Conservation (phyloP, 1,140 invertebrate genomes). For the Drosophila burlai region DNA sequence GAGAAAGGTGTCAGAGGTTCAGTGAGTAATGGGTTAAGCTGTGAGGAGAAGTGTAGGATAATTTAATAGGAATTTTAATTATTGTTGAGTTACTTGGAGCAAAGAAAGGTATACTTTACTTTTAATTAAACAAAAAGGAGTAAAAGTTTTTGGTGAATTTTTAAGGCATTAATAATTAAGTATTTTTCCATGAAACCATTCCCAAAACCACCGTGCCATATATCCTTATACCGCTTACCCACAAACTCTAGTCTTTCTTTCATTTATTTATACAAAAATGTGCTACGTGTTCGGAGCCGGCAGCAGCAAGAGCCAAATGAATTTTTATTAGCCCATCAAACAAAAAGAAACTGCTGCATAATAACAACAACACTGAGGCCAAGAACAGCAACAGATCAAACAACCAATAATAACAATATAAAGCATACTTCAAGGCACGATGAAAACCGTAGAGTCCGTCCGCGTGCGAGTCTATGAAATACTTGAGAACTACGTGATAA, state of each 20-base stretch:
- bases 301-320: constrained; percentile 48
- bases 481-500: constrained; percentile 76
- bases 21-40: not conserved
- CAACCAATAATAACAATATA: constrained; percentile 69
- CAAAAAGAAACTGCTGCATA: constrained; percentile 77
- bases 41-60: not conserved
- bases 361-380: constrained; percentile 66
- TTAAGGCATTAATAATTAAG: too few species aligned
- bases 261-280: constrained; percentile 21
- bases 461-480: constrained; percentile 35
- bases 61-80: not conserved
- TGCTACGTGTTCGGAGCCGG: constrained; percentile 19
- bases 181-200: not conserved
- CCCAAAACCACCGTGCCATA: constrained; percentile 1
- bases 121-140: not conserved
- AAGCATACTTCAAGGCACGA: constrained; percentile 58
- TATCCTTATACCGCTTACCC: not conserved
- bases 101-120: not conserved
- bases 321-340: constrained; percentile 78
- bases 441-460: constrained; percentile 35
- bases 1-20: constrained; percentile 8
- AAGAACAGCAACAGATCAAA: constrained; percentile 57
- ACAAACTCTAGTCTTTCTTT: not conserved
- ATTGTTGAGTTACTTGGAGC: not conserved
- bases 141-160: too few species aligned